These are phyloP conservation scores for Helicorthomorpha holstii DNA, from an alignment of 1,140 invertebrate species.

Conservation along the genomic window DNA sequence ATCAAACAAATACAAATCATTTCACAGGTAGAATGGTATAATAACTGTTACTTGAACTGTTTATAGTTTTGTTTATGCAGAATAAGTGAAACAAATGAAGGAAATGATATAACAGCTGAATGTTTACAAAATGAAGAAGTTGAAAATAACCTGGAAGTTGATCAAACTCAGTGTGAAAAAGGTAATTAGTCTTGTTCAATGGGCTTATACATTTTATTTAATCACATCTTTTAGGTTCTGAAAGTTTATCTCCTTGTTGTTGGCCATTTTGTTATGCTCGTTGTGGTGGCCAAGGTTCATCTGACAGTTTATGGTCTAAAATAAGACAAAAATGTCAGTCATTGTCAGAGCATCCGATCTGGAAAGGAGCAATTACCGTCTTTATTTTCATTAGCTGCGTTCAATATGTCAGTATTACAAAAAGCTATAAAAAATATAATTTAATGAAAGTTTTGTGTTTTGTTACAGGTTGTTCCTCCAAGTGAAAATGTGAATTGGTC, in stretches of 20 bases:
- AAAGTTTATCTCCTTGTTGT: neutral
- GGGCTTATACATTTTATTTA: no score
- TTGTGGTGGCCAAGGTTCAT: neutral
- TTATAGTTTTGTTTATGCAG: neutral
- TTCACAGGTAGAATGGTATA: no score
- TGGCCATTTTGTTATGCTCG: neutral
- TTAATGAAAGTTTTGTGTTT: no score
- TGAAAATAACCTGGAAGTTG: no score
- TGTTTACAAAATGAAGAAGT: no score
- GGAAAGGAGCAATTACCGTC: neutral
- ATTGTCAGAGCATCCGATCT: neutral
- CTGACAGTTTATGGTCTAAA: neutral
- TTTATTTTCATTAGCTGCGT: neutral
- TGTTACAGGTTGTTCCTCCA: neutral
- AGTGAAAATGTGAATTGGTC: neutral
- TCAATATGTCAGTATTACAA: neutral
- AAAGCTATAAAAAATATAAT: no score
- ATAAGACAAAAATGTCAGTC: neutral
- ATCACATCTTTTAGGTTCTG: no score
- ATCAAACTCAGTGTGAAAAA: no score
- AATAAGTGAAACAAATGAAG: neutral
- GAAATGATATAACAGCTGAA: no score
- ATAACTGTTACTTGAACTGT: no score
- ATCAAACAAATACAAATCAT: no score
- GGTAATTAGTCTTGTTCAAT: no score